phyloP scores from a whole-genome alignment of 2,888 invertebrate genomes.

The Philhelius pedissequus region DNA sequence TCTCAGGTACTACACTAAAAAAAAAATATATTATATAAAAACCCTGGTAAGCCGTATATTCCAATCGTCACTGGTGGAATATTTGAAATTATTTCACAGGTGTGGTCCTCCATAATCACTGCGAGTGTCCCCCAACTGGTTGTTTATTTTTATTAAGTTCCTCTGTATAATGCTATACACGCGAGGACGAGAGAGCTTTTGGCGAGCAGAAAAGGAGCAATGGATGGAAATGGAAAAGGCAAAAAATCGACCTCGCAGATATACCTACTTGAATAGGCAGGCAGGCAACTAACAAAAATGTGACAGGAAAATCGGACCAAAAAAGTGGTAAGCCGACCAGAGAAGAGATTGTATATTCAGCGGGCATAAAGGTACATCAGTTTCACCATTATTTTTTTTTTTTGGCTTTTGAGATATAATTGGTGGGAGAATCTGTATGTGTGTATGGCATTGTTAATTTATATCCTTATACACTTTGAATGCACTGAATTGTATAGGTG shows the following conservation, averaged over 20 bases:
- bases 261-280: neutral
- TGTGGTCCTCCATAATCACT: slow-evolving; percentile 44
- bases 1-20: neutral
- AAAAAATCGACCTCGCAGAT: slow-evolving; percentile 12
- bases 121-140: slow-evolving; percentile 17
- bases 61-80: slow-evolving; percentile 24
- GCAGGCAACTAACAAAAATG: no score
- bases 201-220: neutral
- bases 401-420: slow-evolving; percentile 48
- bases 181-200: neutral
- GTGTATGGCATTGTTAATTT: slow-evolving; percentile 33
- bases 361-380: neutral
- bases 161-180: neutral
- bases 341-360: neutral
- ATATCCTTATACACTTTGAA: neutral
- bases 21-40: neutral
- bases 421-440: neutral
- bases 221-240: no score
- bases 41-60: neutral
- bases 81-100: slow-evolving; percentile 51
- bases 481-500: neutral
- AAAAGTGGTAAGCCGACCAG: slow-evolving; percentile 26
- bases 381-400: neutral
- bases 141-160: slow-evolving; percentile 2
- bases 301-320: slow-evolving; percentile 21